Evolutionary conservation across 2,888 invertebrate species (phyloP).

Genomic region (Epinotia bilunana): DNA sequence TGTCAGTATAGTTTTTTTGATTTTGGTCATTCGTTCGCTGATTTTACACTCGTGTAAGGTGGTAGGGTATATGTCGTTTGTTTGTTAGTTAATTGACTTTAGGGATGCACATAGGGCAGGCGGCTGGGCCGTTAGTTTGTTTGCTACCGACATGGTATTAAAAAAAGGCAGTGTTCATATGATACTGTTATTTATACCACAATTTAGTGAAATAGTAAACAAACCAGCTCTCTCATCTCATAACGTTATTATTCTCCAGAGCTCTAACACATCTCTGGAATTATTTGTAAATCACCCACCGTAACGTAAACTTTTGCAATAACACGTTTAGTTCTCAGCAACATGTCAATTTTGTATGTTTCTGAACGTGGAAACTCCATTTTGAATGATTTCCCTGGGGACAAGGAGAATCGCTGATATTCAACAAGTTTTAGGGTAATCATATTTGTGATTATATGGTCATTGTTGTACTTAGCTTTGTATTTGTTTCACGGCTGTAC

Average conservation of each 20-base stretch:
- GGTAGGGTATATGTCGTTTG: too few species aligned
- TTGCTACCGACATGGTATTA: too few species aligned
- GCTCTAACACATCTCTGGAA: slow-evolving; percentile 2
- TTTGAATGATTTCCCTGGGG: slow-evolving; percentile 39
- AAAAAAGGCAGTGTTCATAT: too few species aligned
- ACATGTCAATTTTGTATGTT: slow-evolving; percentile 39
- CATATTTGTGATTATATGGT: slow-evolving; percentile 19
- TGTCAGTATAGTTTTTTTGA: too few species aligned
- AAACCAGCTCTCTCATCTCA: not conserved
- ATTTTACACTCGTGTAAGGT: too few species aligned
- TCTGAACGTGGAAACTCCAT: slow-evolving; percentile 18
- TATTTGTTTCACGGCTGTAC: not conserved
- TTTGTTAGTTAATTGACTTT: too few species aligned
- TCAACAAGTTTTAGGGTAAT: slow-evolving; percentile 35
- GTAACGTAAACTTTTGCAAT: slow-evolving; percentile 40
- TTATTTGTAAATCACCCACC: slow-evolving; percentile 37
- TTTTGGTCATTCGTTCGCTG: too few species aligned
- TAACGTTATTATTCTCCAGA: slow-evolving; percentile 18
- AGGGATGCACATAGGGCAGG: too few species aligned
- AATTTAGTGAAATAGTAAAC: slow-evolving; percentile 7
- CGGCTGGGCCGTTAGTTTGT: too few species aligned
- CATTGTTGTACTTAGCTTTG: slow-evolving; percentile 20
- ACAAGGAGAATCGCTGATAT: slow-evolving; percentile 26
- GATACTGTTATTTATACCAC: not conserved
- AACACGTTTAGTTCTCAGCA: slow-evolving; percentile 25